Conservation (phyloP, 2,113 vertebrate species). For the Mirounga angustirostris region DNA sequence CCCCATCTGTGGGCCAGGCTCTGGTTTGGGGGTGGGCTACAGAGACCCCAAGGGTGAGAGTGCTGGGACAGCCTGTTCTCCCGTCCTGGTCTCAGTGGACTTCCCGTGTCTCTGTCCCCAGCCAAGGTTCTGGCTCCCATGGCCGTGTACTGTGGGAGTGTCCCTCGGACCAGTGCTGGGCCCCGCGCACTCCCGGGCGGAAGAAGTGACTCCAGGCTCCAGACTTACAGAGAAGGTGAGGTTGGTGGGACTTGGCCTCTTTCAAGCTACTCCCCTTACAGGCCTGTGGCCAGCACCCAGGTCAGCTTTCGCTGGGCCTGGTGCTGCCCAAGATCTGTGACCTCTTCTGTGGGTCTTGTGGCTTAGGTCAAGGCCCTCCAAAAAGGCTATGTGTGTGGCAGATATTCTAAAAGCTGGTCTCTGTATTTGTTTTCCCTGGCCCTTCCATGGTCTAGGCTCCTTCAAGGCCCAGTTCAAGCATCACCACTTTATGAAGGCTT, state of each 20-base stretch:
- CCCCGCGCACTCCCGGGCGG: background rate
- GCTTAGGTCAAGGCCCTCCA: background rate
- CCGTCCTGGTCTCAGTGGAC: background rate
- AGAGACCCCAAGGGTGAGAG: background rate
- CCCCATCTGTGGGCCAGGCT: background rate
- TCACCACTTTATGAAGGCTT: background rate
- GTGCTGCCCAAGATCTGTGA: background rate
- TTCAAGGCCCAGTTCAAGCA: background rate
- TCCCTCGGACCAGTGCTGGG: conserved; percentile 56
- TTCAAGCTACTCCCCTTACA: background rate
- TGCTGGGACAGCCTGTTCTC: background rate
- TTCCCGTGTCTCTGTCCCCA: conserved; percentile 51
- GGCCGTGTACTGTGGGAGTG: conserved; percentile 71
- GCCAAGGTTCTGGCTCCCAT: conserved; percentile 41
- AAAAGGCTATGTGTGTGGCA: rapidly evolving
- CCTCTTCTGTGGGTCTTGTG: background rate
- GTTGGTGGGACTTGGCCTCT: background rate
- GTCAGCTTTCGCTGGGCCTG: background rate
- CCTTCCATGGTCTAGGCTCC: background rate
- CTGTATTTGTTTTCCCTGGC: rapidly evolving
- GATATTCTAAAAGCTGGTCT: background rate
- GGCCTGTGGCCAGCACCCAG: background rate
- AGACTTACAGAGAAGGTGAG: conserved; percentile 70
- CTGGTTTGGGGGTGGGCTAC: background rate
- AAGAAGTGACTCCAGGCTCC: conserved; percentile 18